Evolutionary conservation across 2,888 invertebrate species (phyloP), one percentile per base, ranked within the genome.

Genomic region (Lasius platythorax): DNA sequence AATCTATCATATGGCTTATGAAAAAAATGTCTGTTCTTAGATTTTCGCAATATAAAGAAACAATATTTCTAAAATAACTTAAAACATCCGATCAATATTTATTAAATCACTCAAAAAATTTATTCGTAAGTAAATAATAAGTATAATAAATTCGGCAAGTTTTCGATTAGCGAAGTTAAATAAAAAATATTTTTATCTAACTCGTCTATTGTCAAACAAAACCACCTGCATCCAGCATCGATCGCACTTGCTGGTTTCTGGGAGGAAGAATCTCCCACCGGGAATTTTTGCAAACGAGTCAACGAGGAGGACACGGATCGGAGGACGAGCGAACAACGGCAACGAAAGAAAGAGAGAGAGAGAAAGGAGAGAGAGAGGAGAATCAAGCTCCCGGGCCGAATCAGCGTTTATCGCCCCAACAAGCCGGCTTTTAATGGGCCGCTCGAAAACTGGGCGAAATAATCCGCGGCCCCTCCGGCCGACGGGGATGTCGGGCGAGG

Each of bases 401-500:
- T 93, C 93, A 93, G 93, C 92, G 93, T 93, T 93, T 93, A 93
- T 93, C 93, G 92, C 91, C 91, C 92, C 92, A 91, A 91, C 91
- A 91, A 93, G 93, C 91, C 89, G 89, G 91, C 92, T 92, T 93
- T 93, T 92, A 93, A 93, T 93, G 91, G 93, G 92, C 92, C 92
- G 92, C 93, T 93, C 92, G 93, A 93, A 93, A 93, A 93, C 93
- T 92, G 92, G 89, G 93, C 92, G 93, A 93, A 93, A 93, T 93
- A 93, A 93, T 93, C 93, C 88, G 87, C 74, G 72, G 70, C 63
- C 76, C 73, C 64, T 83, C 84, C 83, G 72, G 64, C 64, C 67
- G 79, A 70, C 74, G 33, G 78, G 67, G 82, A 72, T 28, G 67
- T 84, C 83, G 91, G 84, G 88, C 85, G 86, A 84, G 85, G 88